Evolutionary conservation across 2,888 invertebrate species (phyloP).

Genomic region (Myopa testacea): DNA sequence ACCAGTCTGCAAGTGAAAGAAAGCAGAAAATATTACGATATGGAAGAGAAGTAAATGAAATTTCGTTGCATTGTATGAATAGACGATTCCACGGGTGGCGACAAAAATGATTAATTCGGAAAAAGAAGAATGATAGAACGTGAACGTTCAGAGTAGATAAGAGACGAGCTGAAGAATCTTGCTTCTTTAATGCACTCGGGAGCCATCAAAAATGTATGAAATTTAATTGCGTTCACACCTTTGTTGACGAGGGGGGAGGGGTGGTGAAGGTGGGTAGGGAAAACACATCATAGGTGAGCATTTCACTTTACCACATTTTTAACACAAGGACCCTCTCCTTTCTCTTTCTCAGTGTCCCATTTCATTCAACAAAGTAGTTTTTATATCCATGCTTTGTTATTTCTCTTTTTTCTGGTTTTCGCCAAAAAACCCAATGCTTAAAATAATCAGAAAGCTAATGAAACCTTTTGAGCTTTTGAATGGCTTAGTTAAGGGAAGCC

Average conservation of each 20-base stretch:
- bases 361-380: neutral
- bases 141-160: neutral
- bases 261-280: neutral
- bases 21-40: neutral
- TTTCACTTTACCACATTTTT: neutral
- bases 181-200: neutral
- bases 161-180: neutral
- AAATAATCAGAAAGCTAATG: neutral
- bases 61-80: conserved; percentile 20
- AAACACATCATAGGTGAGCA: neutral
- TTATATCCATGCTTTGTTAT: neutral
- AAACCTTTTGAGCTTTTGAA: neutral
- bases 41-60: conserved; percentile 41
- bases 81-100: neutral
- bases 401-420: too few species aligned
- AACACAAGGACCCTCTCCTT: neutral
- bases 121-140: conserved; percentile 1
- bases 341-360: neutral
- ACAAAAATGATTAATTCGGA: conserved; percentile 19
- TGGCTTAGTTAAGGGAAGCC: neutral
- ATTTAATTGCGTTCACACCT: neutral
- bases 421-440: neutral
- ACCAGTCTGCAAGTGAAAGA: conserved; percentile 60
- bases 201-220: conserved; percentile 18
- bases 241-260: neutral